Conservation (phyloP, 2,113 vertebrate species). For the Emydura subglobosa region DNA sequence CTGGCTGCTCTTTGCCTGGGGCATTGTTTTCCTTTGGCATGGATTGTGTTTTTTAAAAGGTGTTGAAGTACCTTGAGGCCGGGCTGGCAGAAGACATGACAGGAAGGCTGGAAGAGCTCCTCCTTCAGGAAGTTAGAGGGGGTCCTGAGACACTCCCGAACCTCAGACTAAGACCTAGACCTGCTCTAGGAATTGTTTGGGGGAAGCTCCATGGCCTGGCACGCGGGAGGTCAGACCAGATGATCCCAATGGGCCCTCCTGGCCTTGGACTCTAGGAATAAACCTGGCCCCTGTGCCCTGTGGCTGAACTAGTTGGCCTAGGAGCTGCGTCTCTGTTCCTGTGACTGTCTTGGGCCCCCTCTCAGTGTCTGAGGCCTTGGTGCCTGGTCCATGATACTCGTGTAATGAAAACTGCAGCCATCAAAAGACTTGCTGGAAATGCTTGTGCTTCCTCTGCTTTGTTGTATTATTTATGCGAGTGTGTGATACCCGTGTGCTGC, state of each 20-base stretch:
- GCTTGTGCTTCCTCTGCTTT: neutral
- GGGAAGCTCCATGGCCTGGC: neutral
- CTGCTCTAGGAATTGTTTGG: neutral
- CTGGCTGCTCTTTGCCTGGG: too few relatives aligned
- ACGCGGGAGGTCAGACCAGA: neutral
- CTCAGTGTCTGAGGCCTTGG: neutral
- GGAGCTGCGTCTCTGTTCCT: neutral
- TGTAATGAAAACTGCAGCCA: neutral
- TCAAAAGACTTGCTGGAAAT: neutral
- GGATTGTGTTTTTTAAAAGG: too few relatives aligned
- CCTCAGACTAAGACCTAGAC: accelerated
- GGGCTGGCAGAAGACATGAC: neutral
- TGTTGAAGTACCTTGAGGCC: too few relatives aligned
- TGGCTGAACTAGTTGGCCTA: neutral
- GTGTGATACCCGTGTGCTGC: accelerated
- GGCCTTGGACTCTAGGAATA: neutral
- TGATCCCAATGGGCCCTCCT: neutral
- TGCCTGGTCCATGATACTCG: neutral
- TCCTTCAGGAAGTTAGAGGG: neutral
- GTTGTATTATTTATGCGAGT: accelerated
- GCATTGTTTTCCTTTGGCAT: too few relatives aligned
- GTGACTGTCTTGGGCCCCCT: neutral
- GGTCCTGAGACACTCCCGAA: neutral
- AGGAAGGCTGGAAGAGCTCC: neutral
- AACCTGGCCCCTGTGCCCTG: neutral